Base-by-base conservation (phyloP, 2,888 invertebrate genomes). In the Dysmachus trigonus region DNA sequence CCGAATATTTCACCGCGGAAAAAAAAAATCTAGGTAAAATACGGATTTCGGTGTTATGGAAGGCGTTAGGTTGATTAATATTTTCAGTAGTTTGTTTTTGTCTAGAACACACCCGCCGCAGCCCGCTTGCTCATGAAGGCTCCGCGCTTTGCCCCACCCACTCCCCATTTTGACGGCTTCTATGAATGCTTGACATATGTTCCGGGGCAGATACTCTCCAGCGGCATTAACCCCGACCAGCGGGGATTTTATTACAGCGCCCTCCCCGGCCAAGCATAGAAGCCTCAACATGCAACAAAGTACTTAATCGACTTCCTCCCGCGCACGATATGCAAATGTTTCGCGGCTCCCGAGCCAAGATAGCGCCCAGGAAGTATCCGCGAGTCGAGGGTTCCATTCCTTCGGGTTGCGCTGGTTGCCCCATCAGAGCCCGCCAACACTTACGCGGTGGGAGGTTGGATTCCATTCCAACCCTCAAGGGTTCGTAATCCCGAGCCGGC, bases 271-370 rank as follows among this genome's bases (percentile, higher is more conserved):
- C 51, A 31, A 31, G 47, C n/a, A n/a, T 79, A 27, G 79, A 62
- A 62, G 53, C 82, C 82, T 82, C 35, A 74, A 81, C 86, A 87
- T 87, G 87, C 87, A 87, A 87, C 81, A 79, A 87, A 87, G 85
- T 85, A 87, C 87, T 87, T 87, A 87, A 87, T 87, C 86, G 74
- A 79, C 62, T 86, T 85, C 86, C 84, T 88, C 87, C 51, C n/a
- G 79, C 86, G 86, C 88, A 88, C 87, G 88, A 87, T 89, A 89
- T 88, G 89, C 88, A 88, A 89, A 89, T 89, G 88, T 87, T 87
- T 87, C 87, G 79, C 87, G 79, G 41, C 85, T 47, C 62, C 33
- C 35, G 76, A 22, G 76, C 33, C 38, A 35, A 87, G 79, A 86
- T 74, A 76, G n/a, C 5, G 38, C 8, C 72, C 41, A 22, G 73